Conservation (phyloP, 2,888 invertebrate species). For the Cephus pulcher region DNA sequence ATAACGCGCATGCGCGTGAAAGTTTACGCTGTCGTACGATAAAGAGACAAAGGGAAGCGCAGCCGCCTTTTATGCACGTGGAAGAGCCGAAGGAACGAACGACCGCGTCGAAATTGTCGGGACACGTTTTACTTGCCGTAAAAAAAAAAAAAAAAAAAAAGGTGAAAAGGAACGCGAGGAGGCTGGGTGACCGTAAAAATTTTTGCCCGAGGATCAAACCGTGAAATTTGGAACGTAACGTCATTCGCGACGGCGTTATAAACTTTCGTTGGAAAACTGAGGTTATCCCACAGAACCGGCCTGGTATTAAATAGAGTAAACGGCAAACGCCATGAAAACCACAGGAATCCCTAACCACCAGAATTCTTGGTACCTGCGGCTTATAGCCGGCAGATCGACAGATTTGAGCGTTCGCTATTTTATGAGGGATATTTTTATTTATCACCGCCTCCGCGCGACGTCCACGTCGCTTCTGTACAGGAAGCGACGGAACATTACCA, state of each 20-base stretch:
- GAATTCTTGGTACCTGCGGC: background rate
- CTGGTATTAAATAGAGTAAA: background rate
- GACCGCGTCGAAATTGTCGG: background rate
- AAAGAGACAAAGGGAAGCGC: background rate
- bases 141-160: background rate
- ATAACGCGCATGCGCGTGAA: background rate
- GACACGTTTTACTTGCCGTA: background rate
- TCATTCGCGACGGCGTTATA: background rate
- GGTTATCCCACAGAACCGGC: background rate
- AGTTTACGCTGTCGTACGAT: background rate
- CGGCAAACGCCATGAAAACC: background rate
- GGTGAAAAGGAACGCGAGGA: background rate
- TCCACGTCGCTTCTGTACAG: background rate
- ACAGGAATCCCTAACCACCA: background rate
- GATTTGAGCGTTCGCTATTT: background rate
- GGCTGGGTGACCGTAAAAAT: slow-evolving; percentile 29
- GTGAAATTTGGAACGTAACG: background rate
- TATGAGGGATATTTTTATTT: slow-evolving; percentile 2
- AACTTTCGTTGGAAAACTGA: background rate
- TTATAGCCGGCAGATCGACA: background rate
- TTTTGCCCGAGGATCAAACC: background rate
- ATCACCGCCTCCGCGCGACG: background rate
- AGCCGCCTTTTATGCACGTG: background rate
- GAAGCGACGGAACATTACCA: background rate
- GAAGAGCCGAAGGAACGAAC: background rate